Conservation (phyloP, 2,888 invertebrate species). For the Daptonema setosum region DNA sequence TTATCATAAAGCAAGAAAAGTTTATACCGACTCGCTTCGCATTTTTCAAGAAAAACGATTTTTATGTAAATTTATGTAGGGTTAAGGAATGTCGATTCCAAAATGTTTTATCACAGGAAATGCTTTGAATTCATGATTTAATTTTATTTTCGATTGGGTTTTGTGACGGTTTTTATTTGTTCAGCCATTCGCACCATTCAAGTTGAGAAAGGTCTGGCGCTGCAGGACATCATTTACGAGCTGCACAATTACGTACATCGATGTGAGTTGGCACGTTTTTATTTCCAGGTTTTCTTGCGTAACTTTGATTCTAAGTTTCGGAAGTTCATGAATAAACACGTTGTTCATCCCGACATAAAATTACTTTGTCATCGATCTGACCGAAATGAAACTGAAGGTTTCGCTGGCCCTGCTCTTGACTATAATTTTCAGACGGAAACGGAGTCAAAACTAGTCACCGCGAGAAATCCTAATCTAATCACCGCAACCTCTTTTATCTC, state of each 20-base stretch:
- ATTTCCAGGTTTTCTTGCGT: not conserved
- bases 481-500: too few species aligned
- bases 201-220: conserved; percentile 64
- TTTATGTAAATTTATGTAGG: not conserved
- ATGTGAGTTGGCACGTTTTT: conserved; percentile 40
- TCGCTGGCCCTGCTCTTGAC: too few species aligned
- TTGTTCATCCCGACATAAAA: too few species aligned
- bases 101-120: not conserved
- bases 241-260: conserved; percentile 63
- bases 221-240: conserved; percentile 77
- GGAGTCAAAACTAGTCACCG: too few species aligned
- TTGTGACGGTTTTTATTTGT: not conserved
- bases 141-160: not conserved
- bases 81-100: not conserved
- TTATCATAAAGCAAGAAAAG: too few species aligned
- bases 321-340: not conserved
- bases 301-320: not conserved
- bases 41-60: too few species aligned
- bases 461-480: too few species aligned
- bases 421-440: too few species aligned
- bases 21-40: too few species aligned
- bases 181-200: conserved; percentile 49
- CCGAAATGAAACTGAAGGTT: too few species aligned
- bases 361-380: too few species aligned
- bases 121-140: not conserved